Conservation (phyloP, 2,797 vertebrate species). For the Gadopsis marmoratus region DNA sequence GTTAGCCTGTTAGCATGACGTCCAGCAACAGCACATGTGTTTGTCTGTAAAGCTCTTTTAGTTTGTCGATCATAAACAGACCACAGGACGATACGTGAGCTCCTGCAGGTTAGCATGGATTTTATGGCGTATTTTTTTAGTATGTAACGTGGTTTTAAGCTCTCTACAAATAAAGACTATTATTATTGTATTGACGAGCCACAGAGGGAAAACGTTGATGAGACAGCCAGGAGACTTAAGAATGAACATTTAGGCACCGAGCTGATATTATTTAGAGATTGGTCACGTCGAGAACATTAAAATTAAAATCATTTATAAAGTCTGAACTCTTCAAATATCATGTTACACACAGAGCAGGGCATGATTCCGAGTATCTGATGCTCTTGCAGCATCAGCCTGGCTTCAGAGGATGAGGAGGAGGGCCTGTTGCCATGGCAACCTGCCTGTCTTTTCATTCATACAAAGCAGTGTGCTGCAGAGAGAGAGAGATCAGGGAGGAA, state of each 20-base stretch:
- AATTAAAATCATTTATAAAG: neutral
- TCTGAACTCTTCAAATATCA: neutral
- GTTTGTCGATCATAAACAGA: too few relatives aligned
- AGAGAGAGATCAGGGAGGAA: neutral
- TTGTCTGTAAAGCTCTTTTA: too few relatives aligned
- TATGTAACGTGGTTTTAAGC: too few relatives aligned
- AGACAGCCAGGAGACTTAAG: too few relatives aligned
- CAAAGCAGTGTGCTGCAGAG: slow-evolving; percentile 27
- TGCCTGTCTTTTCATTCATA: slow-evolving; percentile 25
- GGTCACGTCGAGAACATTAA: neutral
- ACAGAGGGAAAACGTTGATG: too few relatives aligned
- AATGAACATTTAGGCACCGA: neutral
- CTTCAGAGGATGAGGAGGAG: neutral
- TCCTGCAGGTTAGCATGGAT: too few relatives aligned
- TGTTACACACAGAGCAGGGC: neutral
- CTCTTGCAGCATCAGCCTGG: slow-evolving; percentile 23
- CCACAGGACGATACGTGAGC: too few relatives aligned
- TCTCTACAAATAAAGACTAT: too few relatives aligned
- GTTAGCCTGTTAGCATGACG: too few relatives aligned
- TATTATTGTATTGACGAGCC: too few relatives aligned
- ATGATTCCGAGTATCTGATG: slow-evolving; percentile 16
- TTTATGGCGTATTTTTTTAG: too few relatives aligned
- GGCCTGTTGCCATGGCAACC: slow-evolving; percentile 54
- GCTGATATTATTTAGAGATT: neutral
- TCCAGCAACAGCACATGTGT: too few relatives aligned